Evolutionary conservation across 2,113 vertebrate species (phyloP), one percentile per base, ranked within the genome.

Genomic region (Protobothrops mucrosquamatus): DNA sequence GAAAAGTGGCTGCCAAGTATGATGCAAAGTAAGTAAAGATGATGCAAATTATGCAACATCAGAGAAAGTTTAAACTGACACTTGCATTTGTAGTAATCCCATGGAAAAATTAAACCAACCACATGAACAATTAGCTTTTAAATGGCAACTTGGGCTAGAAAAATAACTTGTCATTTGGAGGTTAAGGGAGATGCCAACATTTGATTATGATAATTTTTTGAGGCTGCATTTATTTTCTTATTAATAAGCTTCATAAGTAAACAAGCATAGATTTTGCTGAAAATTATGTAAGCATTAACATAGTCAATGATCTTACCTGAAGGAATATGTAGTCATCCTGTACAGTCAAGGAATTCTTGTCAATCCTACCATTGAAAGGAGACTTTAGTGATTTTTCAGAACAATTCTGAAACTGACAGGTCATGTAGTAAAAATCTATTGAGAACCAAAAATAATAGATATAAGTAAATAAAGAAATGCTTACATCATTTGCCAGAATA

Each of bases 291-390:
- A 9, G 85, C 3, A 59, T 7, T 81, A n/a, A 91, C 64, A 10
- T 88, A 20, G 89, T 94, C 34, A 88, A 57, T 2, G 2, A 43
- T 55, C 92, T 92, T 97, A 99, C 99, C 99, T 99, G 99, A 34
- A 99, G 97, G 96, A 99, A 99, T 95, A 99, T 95, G 97, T 99
- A 99, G 94, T 99, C 97, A 46, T 99, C 98, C 96, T 99, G 99
- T 94, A 99, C 98, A 1, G 98, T 97, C 89, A 99, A 97, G 0
- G 99, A 99, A 95, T 98, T 97, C 85, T 95, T 98, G 97, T 99
- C 99, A 6, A 98, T 98, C 94, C 97, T 97, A 69, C 98, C 98
- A 3, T 97, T 93, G 95, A 99, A 99, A 87, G 98, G 98, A 22
- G 98, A 96, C 0, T 95, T 96, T 94, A 97, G 97, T 87, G 97